phyloP scores from a whole-genome alignment of 2,797 vertebrate species.

The Eleutherodactylus coqui region DNA sequence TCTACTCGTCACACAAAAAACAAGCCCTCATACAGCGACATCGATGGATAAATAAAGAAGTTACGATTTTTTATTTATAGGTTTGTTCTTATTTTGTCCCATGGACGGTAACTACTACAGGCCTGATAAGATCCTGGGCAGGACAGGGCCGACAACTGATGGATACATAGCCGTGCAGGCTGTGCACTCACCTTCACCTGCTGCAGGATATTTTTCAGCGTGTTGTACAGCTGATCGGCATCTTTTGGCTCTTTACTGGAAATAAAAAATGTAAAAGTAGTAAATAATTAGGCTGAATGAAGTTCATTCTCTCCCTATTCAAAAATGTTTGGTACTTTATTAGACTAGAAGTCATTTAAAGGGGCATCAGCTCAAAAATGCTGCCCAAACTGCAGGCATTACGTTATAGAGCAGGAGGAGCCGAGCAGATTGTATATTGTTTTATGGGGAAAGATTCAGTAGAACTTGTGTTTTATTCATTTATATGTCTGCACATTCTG shows the following conservation, averaged over 20 bases:
- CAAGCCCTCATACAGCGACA: too few relatives aligned
- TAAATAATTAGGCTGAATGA: not conserved
- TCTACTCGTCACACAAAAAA: too few relatives aligned
- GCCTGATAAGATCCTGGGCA: not conserved
- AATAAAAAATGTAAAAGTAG: conserved; percentile 64
- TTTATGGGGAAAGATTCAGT: too few relatives aligned
- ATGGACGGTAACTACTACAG: not conserved
- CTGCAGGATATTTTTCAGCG: conserved; percentile 93
- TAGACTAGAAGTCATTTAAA: not conserved
- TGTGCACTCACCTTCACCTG: conserved; percentile 90
- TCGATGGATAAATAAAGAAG: too few relatives aligned
- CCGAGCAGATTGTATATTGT: too few relatives aligned
- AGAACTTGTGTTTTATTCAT: too few relatives aligned
- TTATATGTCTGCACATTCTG: too few relatives aligned
- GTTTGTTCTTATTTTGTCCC: not conserved
- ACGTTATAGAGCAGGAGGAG: too few relatives aligned
- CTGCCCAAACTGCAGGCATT: too few relatives aligned
- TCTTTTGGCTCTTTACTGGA: conserved; percentile 96
- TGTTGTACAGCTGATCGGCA: conserved; percentile 94
- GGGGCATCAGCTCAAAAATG: too few relatives aligned
- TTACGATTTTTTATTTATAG: too few relatives aligned
- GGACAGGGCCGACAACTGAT: not conserved
- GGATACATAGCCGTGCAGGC: not conserved
- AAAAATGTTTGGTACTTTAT: not conserved
- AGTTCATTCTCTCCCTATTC: not conserved